Evolutionary conservation across 2,797 vertebrate species (phyloP).

Genomic region (Ctenochaetus hawaiiensis): DNA sequence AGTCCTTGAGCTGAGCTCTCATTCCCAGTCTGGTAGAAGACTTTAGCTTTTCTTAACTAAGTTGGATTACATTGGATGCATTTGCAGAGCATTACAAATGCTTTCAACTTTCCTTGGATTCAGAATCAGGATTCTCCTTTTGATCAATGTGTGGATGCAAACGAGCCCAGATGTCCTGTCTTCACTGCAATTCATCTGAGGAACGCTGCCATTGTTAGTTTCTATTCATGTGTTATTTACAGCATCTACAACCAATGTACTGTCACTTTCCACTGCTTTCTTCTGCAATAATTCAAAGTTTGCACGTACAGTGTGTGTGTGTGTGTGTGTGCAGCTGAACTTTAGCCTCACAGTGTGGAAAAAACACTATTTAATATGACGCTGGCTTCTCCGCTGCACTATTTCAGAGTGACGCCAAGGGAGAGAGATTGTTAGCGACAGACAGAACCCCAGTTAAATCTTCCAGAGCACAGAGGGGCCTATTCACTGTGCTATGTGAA

Average conservation of each 20-base stretch:
- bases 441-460: conserved; percentile 63
- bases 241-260: conserved; percentile 23
- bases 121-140: conserved; percentile 35
- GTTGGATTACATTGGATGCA: not conserved
- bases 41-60: not conserved
- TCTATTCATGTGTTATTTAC: conserved; percentile 53
- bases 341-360: not conserved
- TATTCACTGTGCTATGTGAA: conserved; percentile 63
- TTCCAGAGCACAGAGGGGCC: conserved; percentile 69
- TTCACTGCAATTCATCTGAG: conserved; percentile 17
- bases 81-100: not conserved
- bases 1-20: not conserved
- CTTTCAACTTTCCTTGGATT: conserved; percentile 15
- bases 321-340: conserved; percentile 9
- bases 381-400: conserved; percentile 33
- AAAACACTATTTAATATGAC: conserved; percentile 28
- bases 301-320: not conserved
- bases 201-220: conserved; percentile 14
- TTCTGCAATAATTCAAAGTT: conserved; percentile 20
- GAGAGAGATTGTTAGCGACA: conserved; percentile 57
- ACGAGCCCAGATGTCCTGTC: conserved; percentile 31
- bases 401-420: conserved; percentile 47
- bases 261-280: conserved; percentile 1
- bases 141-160: conserved; percentile 24
- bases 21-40: conserved; percentile 2